Conservation (phyloP, 2,888 invertebrate species). For the Temnothorax rugatulus region DNA sequence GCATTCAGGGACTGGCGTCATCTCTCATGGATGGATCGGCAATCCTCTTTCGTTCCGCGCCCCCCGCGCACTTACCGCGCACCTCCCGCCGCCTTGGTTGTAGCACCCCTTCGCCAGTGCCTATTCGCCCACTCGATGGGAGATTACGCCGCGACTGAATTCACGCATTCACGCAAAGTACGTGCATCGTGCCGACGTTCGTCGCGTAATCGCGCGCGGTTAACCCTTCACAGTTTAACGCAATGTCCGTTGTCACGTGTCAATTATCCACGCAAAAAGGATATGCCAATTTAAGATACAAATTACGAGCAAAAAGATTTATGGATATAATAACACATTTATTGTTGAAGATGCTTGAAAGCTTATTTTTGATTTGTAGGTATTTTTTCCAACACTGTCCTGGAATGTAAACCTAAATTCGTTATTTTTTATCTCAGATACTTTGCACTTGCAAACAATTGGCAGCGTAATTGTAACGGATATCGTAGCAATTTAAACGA, state of each 20-base stretch:
- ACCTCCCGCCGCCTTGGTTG: slow-evolving; percentile 42
- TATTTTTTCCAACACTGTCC: background rate
- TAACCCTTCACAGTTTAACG: slow-evolving; percentile 34
- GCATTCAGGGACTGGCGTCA: slow-evolving; percentile 81
- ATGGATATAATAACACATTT: background rate
- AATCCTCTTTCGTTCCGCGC: slow-evolving; percentile 83
- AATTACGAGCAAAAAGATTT: background rate
- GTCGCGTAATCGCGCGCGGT: slow-evolving; percentile 29
- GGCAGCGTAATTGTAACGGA: background rate
- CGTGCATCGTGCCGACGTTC: slow-evolving; percentile 46
- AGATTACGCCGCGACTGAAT: slow-evolving; percentile 75
- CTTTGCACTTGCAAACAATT: background rate
- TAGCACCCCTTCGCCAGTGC: slow-evolving; percentile 54
- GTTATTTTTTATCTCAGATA: background rate
- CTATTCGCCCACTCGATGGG: slow-evolving; percentile 77
- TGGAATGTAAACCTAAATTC: background rate
- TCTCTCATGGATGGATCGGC: slow-evolving; percentile 84
- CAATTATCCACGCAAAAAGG: slow-evolving; percentile 17
- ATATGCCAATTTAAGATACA: background rate
- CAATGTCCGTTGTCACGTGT: background rate
- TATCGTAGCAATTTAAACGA: background rate
- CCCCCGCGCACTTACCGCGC: slow-evolving; percentile 59
- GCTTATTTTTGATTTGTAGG: background rate
- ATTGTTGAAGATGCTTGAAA: background rate
- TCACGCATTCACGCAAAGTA: slow-evolving; percentile 68